phyloP scores from a whole-genome alignment of 2,888 invertebrate genomes.

The Microchrysa polita region DNA sequence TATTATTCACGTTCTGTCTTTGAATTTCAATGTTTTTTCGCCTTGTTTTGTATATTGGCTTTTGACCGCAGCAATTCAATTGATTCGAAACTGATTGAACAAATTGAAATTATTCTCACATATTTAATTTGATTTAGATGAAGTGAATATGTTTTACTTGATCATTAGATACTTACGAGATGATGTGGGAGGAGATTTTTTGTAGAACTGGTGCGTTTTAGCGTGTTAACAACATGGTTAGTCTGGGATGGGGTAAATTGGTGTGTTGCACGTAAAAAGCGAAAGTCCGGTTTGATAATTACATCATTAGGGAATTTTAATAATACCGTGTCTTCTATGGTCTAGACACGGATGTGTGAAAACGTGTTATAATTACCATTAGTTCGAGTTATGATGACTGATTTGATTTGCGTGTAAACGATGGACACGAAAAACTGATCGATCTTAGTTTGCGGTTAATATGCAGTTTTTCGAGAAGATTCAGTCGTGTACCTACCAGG shows the following conservation, averaged over 20 bases:
- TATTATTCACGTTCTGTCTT: neutral
- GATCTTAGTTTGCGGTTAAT: too few species aligned
- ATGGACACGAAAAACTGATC: too few species aligned
- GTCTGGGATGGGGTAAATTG: constrained; percentile 24
- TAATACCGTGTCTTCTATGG: neutral
- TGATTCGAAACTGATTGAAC: constrained; percentile 17
- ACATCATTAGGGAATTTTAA: constrained; percentile 25
- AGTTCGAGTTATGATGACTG: neutral
- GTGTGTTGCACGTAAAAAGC: constrained; percentile 26
- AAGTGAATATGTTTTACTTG: constrained; percentile 34
- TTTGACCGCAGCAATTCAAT: neutral
- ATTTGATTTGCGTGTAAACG: too few species aligned
- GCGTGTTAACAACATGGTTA: neutral
- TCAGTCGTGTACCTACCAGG: too few species aligned
- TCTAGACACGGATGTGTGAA: constrained; percentile 31
- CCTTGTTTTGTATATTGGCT: too few species aligned
- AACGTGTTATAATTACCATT: constrained; percentile 2
- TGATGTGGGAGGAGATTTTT: constrained; percentile 31
- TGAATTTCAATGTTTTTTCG: too few species aligned
- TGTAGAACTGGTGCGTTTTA: neutral
- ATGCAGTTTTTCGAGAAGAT: too few species aligned
- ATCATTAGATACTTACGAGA: constrained; percentile 18
- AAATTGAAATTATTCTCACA: constrained; percentile 32
- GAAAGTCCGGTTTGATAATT: constrained; percentile 38
- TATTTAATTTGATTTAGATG: constrained; percentile 38